These are phyloP conservation scores for Rhabdomys dilectus DNA, from an alignment of 2,113 vertebrate species.

Conservation along the genomic window DNA sequence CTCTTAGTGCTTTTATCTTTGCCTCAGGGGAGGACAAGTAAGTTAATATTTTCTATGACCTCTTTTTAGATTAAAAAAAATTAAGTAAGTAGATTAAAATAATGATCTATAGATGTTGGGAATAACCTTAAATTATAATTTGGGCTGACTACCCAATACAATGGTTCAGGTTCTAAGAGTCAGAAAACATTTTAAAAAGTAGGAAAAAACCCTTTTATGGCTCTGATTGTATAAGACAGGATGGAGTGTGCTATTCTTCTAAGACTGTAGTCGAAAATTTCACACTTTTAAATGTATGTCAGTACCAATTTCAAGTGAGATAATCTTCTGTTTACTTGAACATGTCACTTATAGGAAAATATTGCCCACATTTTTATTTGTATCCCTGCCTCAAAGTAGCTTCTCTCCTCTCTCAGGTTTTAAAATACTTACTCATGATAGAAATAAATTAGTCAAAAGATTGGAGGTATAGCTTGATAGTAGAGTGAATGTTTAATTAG, in stretches of 20 bases:
- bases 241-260: background rate
- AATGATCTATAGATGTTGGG: background rate
- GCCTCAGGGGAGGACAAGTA: slow-evolving; percentile 80
- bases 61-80: slow-evolving; percentile 18
- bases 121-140: slow-evolving; percentile 29
- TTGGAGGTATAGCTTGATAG: background rate
- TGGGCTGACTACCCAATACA: background rate
- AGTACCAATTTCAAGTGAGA: slow-evolving; percentile 3
- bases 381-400: background rate
- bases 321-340: slow-evolving; percentile 19
- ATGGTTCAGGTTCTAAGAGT: background rate
- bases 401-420: background rate
- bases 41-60: slow-evolving; percentile 64
- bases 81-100: background rate
- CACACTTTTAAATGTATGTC: slow-evolving; percentile 16
- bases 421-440: slow-evolving; percentile 40
- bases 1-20: slow-evolving; percentile 70
- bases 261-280: background rate
- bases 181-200: background rate
- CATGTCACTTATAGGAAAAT: background rate
- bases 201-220: background rate
- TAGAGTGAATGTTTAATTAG: background rate
- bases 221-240: slow-evolving; percentile 5
- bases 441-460: background rate
- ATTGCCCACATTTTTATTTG: background rate